Evolutionary conservation across 2,797 vertebrate genomes (phyloP), one percentile per base, ranked within the genome.

Genomic region (Gallirallus australis): DNA sequence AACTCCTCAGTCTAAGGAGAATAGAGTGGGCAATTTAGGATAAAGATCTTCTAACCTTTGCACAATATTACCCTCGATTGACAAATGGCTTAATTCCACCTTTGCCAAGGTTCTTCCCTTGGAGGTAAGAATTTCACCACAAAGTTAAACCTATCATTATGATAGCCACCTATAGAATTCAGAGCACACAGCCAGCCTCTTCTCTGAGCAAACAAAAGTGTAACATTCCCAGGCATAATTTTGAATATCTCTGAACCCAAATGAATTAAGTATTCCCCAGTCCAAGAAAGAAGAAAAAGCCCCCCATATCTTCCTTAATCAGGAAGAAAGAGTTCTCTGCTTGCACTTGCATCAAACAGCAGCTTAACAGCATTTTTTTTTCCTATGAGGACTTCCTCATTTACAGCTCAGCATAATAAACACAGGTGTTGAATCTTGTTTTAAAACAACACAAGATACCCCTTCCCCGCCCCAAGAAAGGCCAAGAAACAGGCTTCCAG

Each of bases 181-280:
- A 66, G 95, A 96, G 96, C 96, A 97, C 94, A 97, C 95, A 97
- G 96, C 94, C 95, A 97, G 96, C 94, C 95, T 97, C 89, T 95
- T 82, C 81, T 76, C 94, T 79, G 77, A 94, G 93, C 93, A 91
- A 92, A 87, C 60, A 81, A 56, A 35, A 6, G 47, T 57, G 4
- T 4, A 9, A 47, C 27, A 47, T 28, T 27, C 80, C 83, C 90
- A 92, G 61, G 54, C 70, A 37, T 1, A 15, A 37, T 50, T 69
- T 56, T 13, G 5, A n/a, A 21, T 4, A 80, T 89, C 53, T n/a
- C 89, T 83, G 56, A 28, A 64, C 78, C 73, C 82, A 71, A 68
- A 35, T 7, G 7, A 70, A 75, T 61, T 2, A 16, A 50, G 42
- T 66, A 71, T 75, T 79, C 70, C 91, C 90, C 78, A 90, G 56